Percentiles rank a stretch among this genome's conserved stretches.
Conservation (phyloP, 30 jellyfish, hydroid and myxozoan genomes). For the Hydractinia echinata region DNA sequence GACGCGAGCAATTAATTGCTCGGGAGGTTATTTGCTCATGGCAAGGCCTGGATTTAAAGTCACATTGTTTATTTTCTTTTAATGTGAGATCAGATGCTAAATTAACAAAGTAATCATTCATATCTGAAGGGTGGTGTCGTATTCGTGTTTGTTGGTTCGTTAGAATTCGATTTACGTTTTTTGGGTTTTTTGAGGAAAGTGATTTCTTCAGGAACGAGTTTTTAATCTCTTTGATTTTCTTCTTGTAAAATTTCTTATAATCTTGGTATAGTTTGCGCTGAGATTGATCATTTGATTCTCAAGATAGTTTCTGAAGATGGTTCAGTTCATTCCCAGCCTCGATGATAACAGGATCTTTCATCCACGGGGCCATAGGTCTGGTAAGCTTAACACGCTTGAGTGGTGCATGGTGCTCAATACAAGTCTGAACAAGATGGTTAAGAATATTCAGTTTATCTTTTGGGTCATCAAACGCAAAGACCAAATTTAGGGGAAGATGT, state of each 20-base stretch:
- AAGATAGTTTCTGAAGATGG: not conserved
- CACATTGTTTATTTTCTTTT: slow-evolving; percentile 17
- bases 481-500: too few species aligned
- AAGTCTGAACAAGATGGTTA: too few species aligned
- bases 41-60: slow-evolving; percentile 2
- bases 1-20: too few species aligned
- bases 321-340: too few species aligned
- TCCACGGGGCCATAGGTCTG: too few species aligned
- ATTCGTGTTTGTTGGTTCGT: not conserved
- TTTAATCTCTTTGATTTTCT: slow-evolving; percentile 21
- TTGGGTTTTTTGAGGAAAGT: not conserved
- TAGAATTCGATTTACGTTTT: not conserved
- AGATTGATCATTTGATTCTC: not conserved
- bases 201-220: not conserved
- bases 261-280: slow-evolving; percentile 2
- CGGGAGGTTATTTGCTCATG: too few species aligned
- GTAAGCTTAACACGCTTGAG: too few species aligned
- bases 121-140: slow-evolving; percentile 26
- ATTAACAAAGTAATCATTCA: slow-evolving; percentile 18
- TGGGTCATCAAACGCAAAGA: too few species aligned
- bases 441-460: too few species aligned
- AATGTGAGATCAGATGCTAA: slow-evolving; percentile 7
- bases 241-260: not conserved
- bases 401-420: too few species aligned
- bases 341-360: too few species aligned